Percentiles rank a stretch among this genome's conserved stretches.
These are phyloP conservation scores for Cephalopholis sonnerati DNA, from an alignment of 2,113 vertebrate species.

Conservation along the genomic window DNA sequence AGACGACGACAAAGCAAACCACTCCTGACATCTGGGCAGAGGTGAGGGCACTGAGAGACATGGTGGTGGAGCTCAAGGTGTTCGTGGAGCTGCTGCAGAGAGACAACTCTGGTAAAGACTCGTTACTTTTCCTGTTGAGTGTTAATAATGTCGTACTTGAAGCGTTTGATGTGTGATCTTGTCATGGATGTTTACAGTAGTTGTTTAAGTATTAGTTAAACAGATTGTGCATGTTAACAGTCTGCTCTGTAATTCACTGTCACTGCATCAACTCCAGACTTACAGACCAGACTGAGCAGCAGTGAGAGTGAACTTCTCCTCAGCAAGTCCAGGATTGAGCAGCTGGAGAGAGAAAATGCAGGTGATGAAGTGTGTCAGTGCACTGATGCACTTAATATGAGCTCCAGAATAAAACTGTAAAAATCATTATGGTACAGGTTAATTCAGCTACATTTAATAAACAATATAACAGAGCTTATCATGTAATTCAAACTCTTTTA, in stretches of 20 bases:
- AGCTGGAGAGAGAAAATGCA: conserved; percentile 9
- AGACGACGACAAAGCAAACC: neutral
- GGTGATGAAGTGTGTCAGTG: conserved; percentile 9
- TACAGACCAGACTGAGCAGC: conserved; percentile 32
- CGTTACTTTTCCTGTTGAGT: neutral
- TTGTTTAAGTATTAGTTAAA: neutral
- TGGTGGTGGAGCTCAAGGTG: conserved; percentile 9
- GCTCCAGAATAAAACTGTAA: neutral
- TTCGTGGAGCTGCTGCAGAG: neutral
- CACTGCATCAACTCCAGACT: neutral
- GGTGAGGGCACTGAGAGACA: neutral
- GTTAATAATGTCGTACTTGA: neutral
- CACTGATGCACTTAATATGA: too few relatives aligned
- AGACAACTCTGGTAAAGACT: conserved; percentile 12
- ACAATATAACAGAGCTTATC: neutral
- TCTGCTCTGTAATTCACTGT: neutral
- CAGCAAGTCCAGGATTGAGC: neutral
- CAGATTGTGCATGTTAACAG: neutral
- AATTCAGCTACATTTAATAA: neutral
- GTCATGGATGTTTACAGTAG: neutral
- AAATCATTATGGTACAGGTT: too few relatives aligned
- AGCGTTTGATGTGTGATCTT: neutral
- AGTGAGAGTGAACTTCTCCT: conserved; percentile 14
- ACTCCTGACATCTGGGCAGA: conserved; percentile 2
- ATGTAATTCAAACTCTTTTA: too few relatives aligned